Percentiles rank a stretch among this genome's conserved stretches.
Conservation (phyloP, 1,140 invertebrate genomes). For the Vanessa tameamea region DNA sequence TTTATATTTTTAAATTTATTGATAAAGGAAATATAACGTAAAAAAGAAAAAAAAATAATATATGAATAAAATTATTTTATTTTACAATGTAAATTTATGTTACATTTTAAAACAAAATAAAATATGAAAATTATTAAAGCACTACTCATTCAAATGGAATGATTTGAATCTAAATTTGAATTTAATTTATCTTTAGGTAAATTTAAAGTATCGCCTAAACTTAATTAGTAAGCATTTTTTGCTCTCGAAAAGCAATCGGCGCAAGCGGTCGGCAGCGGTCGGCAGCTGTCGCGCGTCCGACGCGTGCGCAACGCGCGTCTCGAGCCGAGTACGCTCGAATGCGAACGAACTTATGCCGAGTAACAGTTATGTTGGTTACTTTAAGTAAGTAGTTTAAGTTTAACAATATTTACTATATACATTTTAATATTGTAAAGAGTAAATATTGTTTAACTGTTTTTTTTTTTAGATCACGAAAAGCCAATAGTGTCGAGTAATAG, state of each 20-base stretch:
- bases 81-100: background rate
- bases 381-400: background rate
- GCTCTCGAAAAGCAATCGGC: constrained; percentile 53
- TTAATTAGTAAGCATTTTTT: constrained; percentile 52
- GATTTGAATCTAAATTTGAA: background rate
- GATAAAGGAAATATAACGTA: too few relatives aligned
- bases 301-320: constrained; percentile 66
- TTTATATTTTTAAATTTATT: too few relatives aligned
- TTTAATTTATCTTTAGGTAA: constrained; percentile 31
- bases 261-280: constrained; percentile 53
- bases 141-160: too few relatives aligned
- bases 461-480: too few relatives aligned
- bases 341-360: background rate
- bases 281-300: constrained; percentile 61
- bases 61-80: background rate
- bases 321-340: constrained; percentile 39
- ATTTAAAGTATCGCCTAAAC: constrained; percentile 35
- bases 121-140: background rate
- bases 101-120: background rate
- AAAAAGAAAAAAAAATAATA: too few relatives aligned
- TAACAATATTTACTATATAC: background rate
- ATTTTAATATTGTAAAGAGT: background rate
- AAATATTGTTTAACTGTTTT: background rate
- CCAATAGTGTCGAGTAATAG: too few relatives aligned
- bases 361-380: background rate